Percentiles rank a stretch among this genome's conserved stretches.
phyloP scores from a whole-genome alignment of 2,113 vertebrate genomes.

The Perca schrenkii region DNA sequence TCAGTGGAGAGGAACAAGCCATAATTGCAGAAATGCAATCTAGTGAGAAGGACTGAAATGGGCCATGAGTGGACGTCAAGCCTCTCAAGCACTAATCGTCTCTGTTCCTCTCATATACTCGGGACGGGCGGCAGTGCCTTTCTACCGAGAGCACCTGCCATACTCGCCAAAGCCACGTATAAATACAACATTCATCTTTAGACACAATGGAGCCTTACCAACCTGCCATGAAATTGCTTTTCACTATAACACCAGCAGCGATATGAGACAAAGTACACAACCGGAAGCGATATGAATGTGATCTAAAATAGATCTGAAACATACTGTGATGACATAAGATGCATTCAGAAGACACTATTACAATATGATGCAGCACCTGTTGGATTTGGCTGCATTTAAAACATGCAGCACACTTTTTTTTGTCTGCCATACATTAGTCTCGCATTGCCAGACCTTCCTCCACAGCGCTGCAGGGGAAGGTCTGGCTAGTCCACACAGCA shows the following conservation, averaged over 20 bases:
- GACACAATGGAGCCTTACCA: constrained; percentile 52
- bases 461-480: too few species aligned
- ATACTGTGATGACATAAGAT: constrained; percentile 21
- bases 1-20: constrained; percentile 54
- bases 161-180: constrained; percentile 15
- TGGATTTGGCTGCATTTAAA: background rate
- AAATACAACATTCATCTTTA: constrained; percentile 60
- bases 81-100: constrained; percentile 45
- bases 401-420: background rate
- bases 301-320: constrained; percentile 57
- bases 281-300: constrained; percentile 14
- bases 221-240: constrained; percentile 70
- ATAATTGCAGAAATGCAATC: constrained; percentile 61
- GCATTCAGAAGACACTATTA: constrained; percentile 5
- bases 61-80: constrained; percentile 55
- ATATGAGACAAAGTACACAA: constrained; percentile 34
- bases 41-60: constrained; percentile 48
- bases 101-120: constrained; percentile 45
- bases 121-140: constrained; percentile 7
- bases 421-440: background rate
- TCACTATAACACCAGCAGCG: constrained; percentile 38
- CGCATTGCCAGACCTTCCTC: too few species aligned
- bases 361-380: background rate
- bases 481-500: too few species aligned
- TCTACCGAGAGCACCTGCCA: constrained; percentile 28